Conservation (phyloP, 2,888 invertebrate species). For the Parthenolecanium corni region DNA sequence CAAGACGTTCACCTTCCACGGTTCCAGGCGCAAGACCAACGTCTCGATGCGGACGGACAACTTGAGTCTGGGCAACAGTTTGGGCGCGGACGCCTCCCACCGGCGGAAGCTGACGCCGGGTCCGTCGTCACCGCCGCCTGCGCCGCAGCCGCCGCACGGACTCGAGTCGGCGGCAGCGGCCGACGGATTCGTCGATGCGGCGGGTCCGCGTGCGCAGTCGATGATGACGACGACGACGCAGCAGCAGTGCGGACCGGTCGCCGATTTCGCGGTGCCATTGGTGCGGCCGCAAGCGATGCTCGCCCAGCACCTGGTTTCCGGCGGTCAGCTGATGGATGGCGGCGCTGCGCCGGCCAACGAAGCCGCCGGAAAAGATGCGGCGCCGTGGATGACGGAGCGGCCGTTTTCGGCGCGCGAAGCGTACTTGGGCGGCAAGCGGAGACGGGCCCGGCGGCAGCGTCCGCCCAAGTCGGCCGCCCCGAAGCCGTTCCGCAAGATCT, state of each 20-base stretch:
- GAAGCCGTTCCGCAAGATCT: constrained; percentile 3
- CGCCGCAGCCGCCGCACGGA: neutral
- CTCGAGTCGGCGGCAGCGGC: too few relatives aligned
- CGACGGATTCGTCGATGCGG: neutral
- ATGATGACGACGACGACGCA: neutral
- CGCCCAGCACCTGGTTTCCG: neutral
- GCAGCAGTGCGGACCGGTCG: neutral
- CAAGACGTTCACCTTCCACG: constrained; percentile 3
- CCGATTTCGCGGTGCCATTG: neutral
- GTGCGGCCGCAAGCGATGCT: too few relatives aligned
- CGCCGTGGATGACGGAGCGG: neutral
- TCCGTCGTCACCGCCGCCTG: neutral
- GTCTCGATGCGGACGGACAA: neutral
- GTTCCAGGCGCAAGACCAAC: neutral
- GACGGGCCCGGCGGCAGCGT: neutral
- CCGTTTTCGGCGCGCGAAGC: neutral
- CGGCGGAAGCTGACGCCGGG: too few relatives aligned
- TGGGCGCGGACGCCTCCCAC: neutral
- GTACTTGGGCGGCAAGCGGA: too few relatives aligned
- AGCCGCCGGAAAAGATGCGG: neutral
- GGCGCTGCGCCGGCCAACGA: neutral
- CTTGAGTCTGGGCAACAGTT: neutral
- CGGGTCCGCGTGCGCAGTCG: too few relatives aligned
- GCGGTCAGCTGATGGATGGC: neutral
- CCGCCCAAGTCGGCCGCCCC: neutral